Conservation (phyloP, 2,888 invertebrate species). For the Morpho helenor region DNA sequence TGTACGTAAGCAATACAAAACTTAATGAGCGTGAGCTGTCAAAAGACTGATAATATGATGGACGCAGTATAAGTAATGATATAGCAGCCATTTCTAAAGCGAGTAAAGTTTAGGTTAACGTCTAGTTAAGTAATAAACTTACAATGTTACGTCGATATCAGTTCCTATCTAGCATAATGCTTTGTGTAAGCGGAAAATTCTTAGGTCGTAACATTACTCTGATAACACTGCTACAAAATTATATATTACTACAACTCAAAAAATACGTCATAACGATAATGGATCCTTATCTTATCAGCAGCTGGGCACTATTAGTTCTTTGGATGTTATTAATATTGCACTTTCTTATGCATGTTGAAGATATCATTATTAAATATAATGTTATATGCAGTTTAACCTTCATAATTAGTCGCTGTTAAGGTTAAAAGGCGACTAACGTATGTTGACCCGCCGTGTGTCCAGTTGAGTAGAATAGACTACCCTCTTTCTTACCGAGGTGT, state of each 20-base stretch:
- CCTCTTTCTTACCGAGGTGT: no score
- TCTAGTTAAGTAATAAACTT: neutral
- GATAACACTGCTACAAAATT: slow-evolving; percentile 24
- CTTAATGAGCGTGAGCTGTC: no score
- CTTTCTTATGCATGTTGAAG: neutral
- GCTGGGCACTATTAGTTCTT: neutral
- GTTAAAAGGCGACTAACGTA: no score
- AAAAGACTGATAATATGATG: no score
- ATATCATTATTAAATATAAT: neutral
- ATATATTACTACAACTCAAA: slow-evolving; percentile 15
- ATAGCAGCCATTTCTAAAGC: no score
- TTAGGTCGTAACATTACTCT: slow-evolving; percentile 25
- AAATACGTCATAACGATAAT: slow-evolving; percentile 17
- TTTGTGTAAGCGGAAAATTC: slow-evolving; percentile 27
- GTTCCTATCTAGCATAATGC: slow-evolving; percentile 9
- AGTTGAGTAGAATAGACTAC: no score
- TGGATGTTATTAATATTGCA: neutral
- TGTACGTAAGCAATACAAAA: no score
- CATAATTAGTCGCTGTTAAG: no score
- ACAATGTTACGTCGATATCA: neutral
- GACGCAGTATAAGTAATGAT: no score
- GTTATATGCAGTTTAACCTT: no score
- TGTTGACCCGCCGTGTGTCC: no score
- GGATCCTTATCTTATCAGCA: slow-evolving; percentile 15
- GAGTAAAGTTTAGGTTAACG: no score